These are phyloP conservation scores for Spondyliosoma cantharus DNA, from an alignment of 2,797 vertebrate genomes.

Conservation along the genomic window DNA sequence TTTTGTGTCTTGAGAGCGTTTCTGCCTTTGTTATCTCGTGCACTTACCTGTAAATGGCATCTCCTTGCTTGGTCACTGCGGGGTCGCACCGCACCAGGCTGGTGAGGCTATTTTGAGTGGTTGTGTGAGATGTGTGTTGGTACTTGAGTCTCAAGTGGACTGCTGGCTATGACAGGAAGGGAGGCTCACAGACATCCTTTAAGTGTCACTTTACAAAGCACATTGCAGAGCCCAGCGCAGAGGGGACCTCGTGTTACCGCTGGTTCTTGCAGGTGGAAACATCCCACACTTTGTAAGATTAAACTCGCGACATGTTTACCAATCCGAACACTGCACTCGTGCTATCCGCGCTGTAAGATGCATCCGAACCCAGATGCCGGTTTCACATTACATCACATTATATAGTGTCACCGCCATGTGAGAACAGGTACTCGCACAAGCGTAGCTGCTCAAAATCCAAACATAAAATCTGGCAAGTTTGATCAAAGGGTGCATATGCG, in stretches of 20 bases:
- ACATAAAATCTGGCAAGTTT: slow-evolving; percentile 32
- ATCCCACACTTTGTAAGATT: slow-evolving; percentile 61
- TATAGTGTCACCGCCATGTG: not conserved
- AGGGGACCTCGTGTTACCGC: slow-evolving; percentile 33
- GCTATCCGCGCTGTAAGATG: not conserved
- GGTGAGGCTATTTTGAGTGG: slow-evolving; percentile 72
- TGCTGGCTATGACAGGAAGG: slow-evolving; percentile 73
- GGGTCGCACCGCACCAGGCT: slow-evolving; percentile 30
- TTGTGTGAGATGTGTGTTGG: slow-evolving; percentile 74
- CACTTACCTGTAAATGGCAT: slow-evolving; percentile 39
- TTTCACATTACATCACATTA: slow-evolving; percentile 27
- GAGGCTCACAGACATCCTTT: slow-evolving; percentile 73
- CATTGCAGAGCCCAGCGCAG: slow-evolving; percentile 51
- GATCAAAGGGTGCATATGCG: slow-evolving; percentile 37
- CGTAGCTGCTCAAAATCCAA: not conserved
- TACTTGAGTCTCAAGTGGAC: slow-evolving; percentile 79
- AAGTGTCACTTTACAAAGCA: slow-evolving; percentile 77
- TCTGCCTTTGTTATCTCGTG: slow-evolving; percentile 18
- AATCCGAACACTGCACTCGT: slow-evolving; percentile 16
- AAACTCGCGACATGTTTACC: slow-evolving; percentile 24
- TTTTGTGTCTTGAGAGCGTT: not conserved
- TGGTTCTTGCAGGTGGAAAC: slow-evolving; percentile 48
- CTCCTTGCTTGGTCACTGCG: slow-evolving; percentile 42
- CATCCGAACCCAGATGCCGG: slow-evolving; percentile 3
- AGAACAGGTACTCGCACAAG: not conserved